Percentiles rank a stretch among this genome's conserved stretches.
These are phyloP conservation scores for Pipistrellus nathusii DNA, from an alignment of 2,797 vertebrate genomes.

Conservation along the genomic window DNA sequence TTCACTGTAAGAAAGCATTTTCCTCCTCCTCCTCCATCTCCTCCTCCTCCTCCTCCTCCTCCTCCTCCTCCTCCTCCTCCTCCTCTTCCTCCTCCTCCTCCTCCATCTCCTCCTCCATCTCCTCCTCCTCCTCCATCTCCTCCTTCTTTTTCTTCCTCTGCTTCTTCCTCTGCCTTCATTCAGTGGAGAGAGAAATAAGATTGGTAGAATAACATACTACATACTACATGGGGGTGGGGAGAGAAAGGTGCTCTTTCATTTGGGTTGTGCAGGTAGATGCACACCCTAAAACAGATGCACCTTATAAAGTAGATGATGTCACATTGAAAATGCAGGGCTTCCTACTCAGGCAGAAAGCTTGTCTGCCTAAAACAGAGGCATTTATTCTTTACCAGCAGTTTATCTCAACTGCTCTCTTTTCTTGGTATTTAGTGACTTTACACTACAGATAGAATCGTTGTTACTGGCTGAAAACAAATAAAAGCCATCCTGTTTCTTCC, in stretches of 20 bases:
- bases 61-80: no score
- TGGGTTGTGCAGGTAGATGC: neutral
- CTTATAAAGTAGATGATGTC: neutral
- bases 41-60: no score
- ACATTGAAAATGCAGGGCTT: neutral
- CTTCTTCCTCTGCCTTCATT: neutral
- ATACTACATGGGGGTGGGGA: neutral
- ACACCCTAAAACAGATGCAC: no score
- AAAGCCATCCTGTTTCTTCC: neutral
- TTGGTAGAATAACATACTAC: neutral
- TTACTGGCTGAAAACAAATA: slow-evolving; percentile 12
- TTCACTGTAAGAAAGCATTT: slow-evolving; percentile 65
- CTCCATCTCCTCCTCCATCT: no score
- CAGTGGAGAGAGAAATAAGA: slow-evolving; percentile 65
- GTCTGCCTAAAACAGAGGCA: neutral
- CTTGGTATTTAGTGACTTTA: slow-evolving; percentile 60
- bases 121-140: no score
- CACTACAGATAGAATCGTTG: neutral
- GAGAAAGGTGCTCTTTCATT: neutral
- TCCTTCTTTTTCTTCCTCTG: no score
- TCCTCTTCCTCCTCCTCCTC: no score
- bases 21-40: no score
- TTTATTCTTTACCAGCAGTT: neutral
- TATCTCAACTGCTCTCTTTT: neutral
- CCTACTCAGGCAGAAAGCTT: no score